Base-by-base conservation (phyloP, 2,888 invertebrate species). In the Volucella inflata region DNA sequence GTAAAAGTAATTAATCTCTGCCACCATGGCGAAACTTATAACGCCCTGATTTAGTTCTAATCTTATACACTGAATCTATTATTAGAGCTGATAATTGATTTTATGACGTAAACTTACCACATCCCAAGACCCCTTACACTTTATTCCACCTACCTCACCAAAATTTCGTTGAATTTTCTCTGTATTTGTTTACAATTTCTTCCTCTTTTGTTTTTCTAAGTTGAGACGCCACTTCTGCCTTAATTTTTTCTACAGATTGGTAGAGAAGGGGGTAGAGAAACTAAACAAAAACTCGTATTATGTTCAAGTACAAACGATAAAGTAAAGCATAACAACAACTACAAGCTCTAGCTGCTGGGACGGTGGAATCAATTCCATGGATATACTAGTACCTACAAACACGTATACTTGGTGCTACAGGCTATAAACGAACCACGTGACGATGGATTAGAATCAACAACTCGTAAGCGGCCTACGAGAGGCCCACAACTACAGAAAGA, bases 301-400 rank as follows among this genome's bases (percentile, higher is more conserved):
- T 60, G 30, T 38, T 51, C 51, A 67, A 74, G 72, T 80, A 38
- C 48, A 80, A 75, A 75, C 36, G 59, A 72, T 17, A 65, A 72
- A n/a, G 8, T 30, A 3, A 51, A 6, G 6, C 16, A 4, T 46
- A 42, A 51, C 30, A 42, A 51, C 30, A 65, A 57, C 40, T 40
- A n/a, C 16, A n/a, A 16, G 11, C 36, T 8, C n/a, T 11, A 42
- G 36, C 11, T 38, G 12, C 36, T 64, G 16, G 17, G 38, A 67
- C 14, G 30, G 36, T 12, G 44, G 74, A 74, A 79, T 79, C 75
- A 76, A 68, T 80, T 80, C 62, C 75, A 76, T 57, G 14, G 36
- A 44, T 70, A 21, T 36, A 14, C 14, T 6, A 4, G 21, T 44
- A 60, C 12, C 40, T 21, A 60, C 10, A 12, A 42, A 14, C 36